Base-by-base conservation (phyloP, 2,113 vertebrate genomes). In the Otis tarda region DNA sequence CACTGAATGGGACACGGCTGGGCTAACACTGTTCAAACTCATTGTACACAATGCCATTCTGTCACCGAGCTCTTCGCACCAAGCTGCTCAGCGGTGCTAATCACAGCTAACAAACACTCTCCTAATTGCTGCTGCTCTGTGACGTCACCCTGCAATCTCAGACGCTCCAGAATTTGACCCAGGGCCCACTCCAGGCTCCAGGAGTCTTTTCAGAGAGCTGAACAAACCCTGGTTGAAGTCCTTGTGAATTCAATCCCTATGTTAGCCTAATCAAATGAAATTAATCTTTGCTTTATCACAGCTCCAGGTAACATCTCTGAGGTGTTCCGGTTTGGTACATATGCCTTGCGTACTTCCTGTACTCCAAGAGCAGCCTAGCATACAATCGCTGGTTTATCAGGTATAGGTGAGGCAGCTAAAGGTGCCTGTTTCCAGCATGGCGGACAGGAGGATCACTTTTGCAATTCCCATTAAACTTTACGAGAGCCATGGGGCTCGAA, bases 401-500 rank as follows among this genome's bases (percentile, higher is more conserved):
- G 87, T 69, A 90, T 50, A 92, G 93, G 88, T 78, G 82, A 95
- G 74, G 85, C 78, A 71, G 90, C 63, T 86, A 70, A 57, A 73
- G 53, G 65, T 50, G 49, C 64, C 91, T 4, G 2, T 52, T 77
- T 86, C 52, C 89, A 93, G 74, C 23, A 37, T 33, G 41, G 67
- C 60, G 64, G 84, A 90, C 4, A n/a, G 53, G 23, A 89, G 37
- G 63, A 93, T 78, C 65, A 45, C 65, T 95, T 96, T 21, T 56
- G 43, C 87, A 95, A 79, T 84, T 94, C 79, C 84, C 84, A 82
- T 91, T 93, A 91, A 93, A 87, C 15, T 85, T 91, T 76, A 91
- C 49, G 67, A 93, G 89, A 96, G 92, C 50, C 61, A 74, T 4
- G 78, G 69, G 67, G 78, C 73, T 91, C 57, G 73, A 78, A 93